Conservation (phyloP, 2,888 invertebrate species). For the Priocnemis perturbator region DNA sequence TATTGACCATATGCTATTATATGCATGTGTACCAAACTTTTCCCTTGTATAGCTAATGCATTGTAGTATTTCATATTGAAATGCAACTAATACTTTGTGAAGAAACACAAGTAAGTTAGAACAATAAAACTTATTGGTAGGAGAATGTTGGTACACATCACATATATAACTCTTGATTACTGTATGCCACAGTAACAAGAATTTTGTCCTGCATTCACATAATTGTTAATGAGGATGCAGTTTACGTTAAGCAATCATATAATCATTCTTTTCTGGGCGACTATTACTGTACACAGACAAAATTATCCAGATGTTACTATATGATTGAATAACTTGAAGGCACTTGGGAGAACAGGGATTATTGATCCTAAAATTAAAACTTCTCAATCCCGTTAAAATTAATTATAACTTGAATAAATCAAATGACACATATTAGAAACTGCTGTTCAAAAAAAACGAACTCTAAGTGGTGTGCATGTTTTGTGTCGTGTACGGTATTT, state of each 20-base stretch:
- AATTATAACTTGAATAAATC: constrained; percentile 54
- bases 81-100: too few relatives aligned
- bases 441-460: constrained; percentile 47
- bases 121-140: too few relatives aligned
- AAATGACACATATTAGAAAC: constrained; percentile 49
- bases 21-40: constrained; percentile 42
- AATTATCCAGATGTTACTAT: constrained; percentile 31
- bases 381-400: constrained; percentile 50
- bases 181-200: constrained; percentile 46
- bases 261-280: constrained; percentile 23
- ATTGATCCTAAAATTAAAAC: constrained; percentile 48
- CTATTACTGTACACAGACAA: constrained; percentile 47
- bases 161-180: constrained; percentile 38
- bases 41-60: background rate
- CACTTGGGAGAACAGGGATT: constrained; percentile 33
- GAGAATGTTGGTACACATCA: constrained; percentile 41
- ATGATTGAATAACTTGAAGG: constrained; percentile 32
- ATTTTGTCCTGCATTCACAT: constrained; percentile 50
- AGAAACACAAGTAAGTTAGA: too few relatives aligned
- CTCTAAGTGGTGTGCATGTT: constrained; percentile 67
- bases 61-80: too few relatives aligned
- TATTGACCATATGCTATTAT: constrained; percentile 43
- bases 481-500: constrained; percentile 70
- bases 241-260: constrained; percentile 20
- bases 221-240: constrained; percentile 19